Conservation (phyloP, 2,888 invertebrate genomes). For the Acleris sparsana region DNA sequence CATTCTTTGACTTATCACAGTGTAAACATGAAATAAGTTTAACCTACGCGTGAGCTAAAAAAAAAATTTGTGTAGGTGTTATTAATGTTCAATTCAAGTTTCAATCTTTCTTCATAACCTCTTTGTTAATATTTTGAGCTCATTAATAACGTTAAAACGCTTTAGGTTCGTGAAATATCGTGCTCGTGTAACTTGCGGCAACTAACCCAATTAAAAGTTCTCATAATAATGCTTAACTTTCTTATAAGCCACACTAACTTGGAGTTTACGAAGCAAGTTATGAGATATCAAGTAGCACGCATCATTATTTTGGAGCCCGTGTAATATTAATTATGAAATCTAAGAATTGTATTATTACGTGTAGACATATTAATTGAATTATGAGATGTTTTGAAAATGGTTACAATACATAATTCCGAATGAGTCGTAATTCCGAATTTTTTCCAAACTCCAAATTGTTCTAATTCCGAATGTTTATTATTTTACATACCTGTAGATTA, state of each 20-base stretch:
- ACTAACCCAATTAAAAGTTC: constrained; percentile 33
- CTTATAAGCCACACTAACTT: constrained; percentile 17
- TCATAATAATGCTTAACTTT: constrained; percentile 27
- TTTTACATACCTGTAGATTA: no score
- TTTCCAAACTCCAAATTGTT: no score
- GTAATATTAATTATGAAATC: no score
- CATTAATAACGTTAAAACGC: constrained; percentile 22
- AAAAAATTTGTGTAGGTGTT: background rate
- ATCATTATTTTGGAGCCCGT: background rate
- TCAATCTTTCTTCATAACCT: background rate
- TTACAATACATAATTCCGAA: no score
- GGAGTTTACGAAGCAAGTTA: constrained; percentile 13
- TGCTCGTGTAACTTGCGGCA: constrained; percentile 15
- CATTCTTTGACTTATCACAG: no score
- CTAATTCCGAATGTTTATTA: no score
- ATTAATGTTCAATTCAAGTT: background rate
- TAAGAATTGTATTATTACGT: no score
- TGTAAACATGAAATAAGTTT: no score
- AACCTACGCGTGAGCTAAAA: background rate
- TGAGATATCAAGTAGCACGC: constrained; percentile 16
- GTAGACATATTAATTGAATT: no score
- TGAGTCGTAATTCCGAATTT: no score
- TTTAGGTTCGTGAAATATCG: constrained; percentile 22
- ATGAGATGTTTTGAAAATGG: no score
- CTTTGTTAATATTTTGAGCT: constrained; percentile 12